Percentiles rank a stretch among this genome's conserved stretches.
Conservation (phyloP, 2,888 invertebrate genomes). For the Drosophila ezoana region DNA sequence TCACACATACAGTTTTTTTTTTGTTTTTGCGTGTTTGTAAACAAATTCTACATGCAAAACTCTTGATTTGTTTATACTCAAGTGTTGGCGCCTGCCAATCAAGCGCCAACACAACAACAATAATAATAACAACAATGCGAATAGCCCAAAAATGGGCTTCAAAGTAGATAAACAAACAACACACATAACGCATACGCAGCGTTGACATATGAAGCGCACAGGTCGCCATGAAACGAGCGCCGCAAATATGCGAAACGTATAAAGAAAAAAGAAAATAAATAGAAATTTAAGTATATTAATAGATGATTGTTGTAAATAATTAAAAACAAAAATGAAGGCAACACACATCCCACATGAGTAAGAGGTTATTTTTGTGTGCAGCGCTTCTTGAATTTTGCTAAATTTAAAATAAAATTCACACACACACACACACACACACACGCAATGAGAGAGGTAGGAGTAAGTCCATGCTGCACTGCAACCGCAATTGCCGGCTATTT, state of each 20-base stretch:
- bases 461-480: constrained; percentile 53
- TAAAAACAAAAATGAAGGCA: constrained; percentile 61
- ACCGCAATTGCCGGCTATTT: constrained; percentile 66
- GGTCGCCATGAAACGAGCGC: constrained; percentile 29
- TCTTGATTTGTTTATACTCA: constrained; percentile 66
- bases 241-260: constrained; percentile 42
- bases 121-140: constrained; percentile 14
- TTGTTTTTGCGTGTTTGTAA: constrained; percentile 33
- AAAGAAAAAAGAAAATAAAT: constrained; percentile 10
- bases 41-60: constrained; percentile 49
- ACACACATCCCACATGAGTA: constrained; percentile 68
- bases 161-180: constrained; percentile 33
- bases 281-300: constrained; percentile 56
- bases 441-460: constrained; percentile 21
- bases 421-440: constrained; percentile 23
- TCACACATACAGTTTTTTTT: neutral
- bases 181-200: constrained; percentile 59
- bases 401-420: constrained; percentile 73
- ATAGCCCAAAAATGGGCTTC: constrained; percentile 24
- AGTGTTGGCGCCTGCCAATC: constrained; percentile 60
- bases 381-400: constrained; percentile 68
- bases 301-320: constrained; percentile 73
- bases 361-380: constrained; percentile 72
- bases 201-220: constrained; percentile 56
- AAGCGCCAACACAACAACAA: constrained; percentile 38